These are phyloP conservation scores for Leucosticte australis DNA, from an alignment of 2,113 vertebrate genomes.

Conservation along the genomic window DNA sequence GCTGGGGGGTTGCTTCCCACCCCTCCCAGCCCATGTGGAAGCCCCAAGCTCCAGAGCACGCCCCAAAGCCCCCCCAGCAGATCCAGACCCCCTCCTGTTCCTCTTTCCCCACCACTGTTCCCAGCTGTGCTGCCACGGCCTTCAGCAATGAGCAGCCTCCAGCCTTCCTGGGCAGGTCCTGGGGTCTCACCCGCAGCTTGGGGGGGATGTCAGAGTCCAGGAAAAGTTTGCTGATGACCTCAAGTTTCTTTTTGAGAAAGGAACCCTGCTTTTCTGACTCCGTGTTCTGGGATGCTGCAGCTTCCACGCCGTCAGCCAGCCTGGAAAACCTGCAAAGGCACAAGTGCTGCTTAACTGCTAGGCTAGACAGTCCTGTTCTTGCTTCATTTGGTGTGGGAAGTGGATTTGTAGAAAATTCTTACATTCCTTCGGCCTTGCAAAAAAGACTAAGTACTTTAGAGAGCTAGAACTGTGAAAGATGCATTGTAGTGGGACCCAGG, in stretches of 20 bases:
- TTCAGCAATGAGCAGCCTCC: background rate
- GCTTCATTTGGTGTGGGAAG: background rate
- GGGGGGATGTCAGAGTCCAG: conserved; percentile 64
- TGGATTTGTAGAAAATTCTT: background rate
- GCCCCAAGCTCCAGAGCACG: background rate
- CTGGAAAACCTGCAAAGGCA: conserved; percentile 63
- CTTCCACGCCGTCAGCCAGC: conserved; percentile 40
- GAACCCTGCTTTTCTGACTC: background rate
- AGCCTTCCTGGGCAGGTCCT: background rate
- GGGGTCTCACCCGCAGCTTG: conserved; percentile 64
- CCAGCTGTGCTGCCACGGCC: background rate
- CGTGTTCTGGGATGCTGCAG: background rate
- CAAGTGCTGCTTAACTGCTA: background rate
- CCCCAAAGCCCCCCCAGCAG: background rate
- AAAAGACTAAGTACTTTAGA: background rate
- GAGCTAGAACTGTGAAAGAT: background rate
- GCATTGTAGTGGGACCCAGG: background rate
- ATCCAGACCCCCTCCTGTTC: background rate
- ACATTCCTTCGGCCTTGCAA: background rate
- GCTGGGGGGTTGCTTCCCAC: background rate
- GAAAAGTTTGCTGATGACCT: conserved; percentile 68
- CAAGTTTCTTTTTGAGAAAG: conserved; percentile 64
- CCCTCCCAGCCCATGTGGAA: background rate
- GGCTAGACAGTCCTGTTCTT: rapidly evolving
- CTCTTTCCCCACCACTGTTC: background rate